A percentile compares a stretch with the other conserved stretches of the same genome.
Evolutionary conservation across 2,888 invertebrate genomes (phyloP).

Genomic region (Strigamia maritima): DNA sequence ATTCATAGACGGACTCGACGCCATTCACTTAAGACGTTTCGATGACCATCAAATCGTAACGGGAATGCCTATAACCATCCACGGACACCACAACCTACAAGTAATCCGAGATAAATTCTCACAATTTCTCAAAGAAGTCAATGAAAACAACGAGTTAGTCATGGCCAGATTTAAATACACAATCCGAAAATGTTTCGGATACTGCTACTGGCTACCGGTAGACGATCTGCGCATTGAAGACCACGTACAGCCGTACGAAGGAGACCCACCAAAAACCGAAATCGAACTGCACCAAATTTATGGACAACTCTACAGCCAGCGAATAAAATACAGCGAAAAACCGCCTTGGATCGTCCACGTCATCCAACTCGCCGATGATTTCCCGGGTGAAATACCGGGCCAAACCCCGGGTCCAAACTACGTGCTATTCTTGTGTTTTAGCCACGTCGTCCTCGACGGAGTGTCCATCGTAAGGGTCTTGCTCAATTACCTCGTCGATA

Average conservation of each 20-base stretch:
- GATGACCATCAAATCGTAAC: not conserved
- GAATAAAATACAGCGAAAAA: not conserved
- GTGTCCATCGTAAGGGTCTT: not conserved
- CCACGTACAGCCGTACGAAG: constrained; percentile 49
- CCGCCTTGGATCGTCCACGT: not conserved
- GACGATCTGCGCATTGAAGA: constrained; percentile 53
- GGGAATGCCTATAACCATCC: not conserved
- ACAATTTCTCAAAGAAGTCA: not conserved
- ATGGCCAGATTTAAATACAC: not conserved
- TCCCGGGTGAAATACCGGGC: not conserved
- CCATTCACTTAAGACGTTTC: not conserved
- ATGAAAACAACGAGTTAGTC: not conserved
- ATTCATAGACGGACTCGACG: not conserved
- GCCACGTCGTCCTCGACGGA: not conserved
- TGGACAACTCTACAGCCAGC: not conserved
- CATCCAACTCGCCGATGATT: not conserved
- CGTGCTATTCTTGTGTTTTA: not conserved
- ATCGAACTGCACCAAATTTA: not conserved
- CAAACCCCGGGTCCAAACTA: not conserved
- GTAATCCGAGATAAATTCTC: not conserved
- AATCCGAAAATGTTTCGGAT: constrained; percentile 51
- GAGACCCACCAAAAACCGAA: not conserved
- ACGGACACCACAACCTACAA: not conserved
- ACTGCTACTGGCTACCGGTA: constrained; percentile 57
- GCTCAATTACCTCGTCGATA: not conserved